phyloP scores from a whole-genome alignment of 2,797 vertebrate species.

The Knipowitschia caucasica region DNA sequence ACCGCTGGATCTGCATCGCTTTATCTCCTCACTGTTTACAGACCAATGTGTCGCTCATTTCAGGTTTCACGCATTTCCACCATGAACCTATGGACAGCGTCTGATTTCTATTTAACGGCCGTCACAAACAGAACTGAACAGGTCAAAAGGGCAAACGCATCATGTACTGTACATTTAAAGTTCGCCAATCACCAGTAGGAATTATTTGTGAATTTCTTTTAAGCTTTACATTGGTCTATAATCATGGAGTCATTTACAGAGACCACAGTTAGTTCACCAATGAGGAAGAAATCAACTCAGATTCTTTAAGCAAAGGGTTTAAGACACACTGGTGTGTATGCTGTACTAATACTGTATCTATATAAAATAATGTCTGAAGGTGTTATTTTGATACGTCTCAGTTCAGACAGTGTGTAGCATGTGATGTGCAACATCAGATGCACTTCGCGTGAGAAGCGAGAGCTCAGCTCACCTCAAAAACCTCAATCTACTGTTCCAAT shows the following conservation, averaged over 20 bases:
- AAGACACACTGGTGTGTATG: conserved; percentile 15
- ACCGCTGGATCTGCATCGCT: conserved; percentile 47
- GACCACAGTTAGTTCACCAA: no score
- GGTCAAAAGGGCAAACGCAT: conserved; percentile 25
- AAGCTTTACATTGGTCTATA: conserved; percentile 60
- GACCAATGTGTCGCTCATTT: conserved; percentile 34
- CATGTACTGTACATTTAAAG: conserved; percentile 46
- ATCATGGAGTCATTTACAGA: conserved; percentile 53
- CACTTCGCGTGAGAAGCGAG: conserved; percentile 70
- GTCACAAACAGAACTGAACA: conserved; percentile 16
- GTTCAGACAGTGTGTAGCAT: conserved; percentile 47
- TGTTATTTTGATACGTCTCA: conserved; percentile 27
- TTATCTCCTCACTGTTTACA: conserved; percentile 47
- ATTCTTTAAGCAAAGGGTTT: conserved; percentile 60
- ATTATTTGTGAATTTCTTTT: conserved; percentile 71
- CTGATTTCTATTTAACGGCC: conserved; percentile 46
- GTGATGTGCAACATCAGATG: conserved; percentile 71
- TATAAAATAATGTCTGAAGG: neutral
- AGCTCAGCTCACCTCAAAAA: conserved; percentile 72
- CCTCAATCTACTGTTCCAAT: conserved; percentile 60
- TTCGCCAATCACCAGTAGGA: conserved; percentile 66
- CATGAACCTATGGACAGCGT: conserved; percentile 22
- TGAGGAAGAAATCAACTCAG: no score
- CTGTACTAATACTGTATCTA: no score
- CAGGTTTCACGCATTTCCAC: conserved; percentile 37